phyloP scores from a whole-genome alignment of 2,888 invertebrate genomes.

The Heterodera filipjevi region DNA sequence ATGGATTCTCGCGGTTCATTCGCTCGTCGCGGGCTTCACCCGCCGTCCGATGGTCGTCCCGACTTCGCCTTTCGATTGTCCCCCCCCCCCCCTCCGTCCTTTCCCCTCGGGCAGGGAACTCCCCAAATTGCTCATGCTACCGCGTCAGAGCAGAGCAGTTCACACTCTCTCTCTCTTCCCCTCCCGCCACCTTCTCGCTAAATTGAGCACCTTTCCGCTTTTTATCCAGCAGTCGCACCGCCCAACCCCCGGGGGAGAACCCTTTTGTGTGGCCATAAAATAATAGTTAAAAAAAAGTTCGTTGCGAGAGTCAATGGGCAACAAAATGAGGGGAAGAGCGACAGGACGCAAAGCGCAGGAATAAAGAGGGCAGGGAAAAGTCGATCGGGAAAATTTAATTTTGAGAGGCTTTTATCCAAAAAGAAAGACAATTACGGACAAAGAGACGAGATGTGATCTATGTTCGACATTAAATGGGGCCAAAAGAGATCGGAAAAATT shows the following conservation, averaged over 20 bases:
- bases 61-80: not conserved
- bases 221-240: slow-evolving; percentile 4
- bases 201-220: slow-evolving; percentile 2
- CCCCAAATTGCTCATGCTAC: not conserved
- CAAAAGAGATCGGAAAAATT: not conserved
- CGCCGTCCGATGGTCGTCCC: not conserved
- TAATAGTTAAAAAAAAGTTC: not conserved
- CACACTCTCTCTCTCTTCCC: not conserved
- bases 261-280: slow-evolving; percentile 7
- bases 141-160: too few relatives aligned
- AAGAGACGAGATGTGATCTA: not conserved
- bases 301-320: slow-evolving; percentile 5
- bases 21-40: not conserved
- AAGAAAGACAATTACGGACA: not conserved
- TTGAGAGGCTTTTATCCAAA: not conserved
- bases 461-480: not conserved
- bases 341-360: not conserved
- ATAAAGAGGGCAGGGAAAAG: not conserved
- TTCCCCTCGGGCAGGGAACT: not conserved
- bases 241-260: not conserved
- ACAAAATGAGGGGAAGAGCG: not conserved
- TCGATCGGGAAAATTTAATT: not conserved
- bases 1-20: not conserved
- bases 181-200: not conserved
- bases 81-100: not conserved